Base-by-base conservation (phyloP, 2,888 invertebrate genomes). In the Aricia artaxerxes region DNA sequence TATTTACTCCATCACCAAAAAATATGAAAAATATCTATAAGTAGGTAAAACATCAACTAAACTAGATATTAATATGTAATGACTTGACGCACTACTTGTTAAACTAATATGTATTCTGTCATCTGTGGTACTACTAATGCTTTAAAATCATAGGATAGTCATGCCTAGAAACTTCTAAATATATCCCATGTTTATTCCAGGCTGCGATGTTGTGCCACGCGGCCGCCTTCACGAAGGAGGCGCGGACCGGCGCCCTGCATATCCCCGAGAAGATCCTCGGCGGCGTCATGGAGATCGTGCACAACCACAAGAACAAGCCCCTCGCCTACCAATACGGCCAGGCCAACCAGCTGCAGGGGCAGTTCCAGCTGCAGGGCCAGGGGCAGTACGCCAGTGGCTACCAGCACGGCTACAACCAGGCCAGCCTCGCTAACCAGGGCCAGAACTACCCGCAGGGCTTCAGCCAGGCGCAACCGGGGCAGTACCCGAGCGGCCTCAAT, bases 261-360 rank as follows among this genome's bases (percentile, higher is more conserved):
- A 91, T 93, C 40, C 92, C 94, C 0, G 94, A 94, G 83, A 94
- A 93, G 82, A 92, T 94, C 35, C 90, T 94, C 57, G 92, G 92
- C 1, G 91, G 92, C 0, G 92, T 94, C n/a, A 93, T 94, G 13
- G 93, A 93, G 81, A 91, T 92, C 9, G 91, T 93, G 1, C 91
- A 92, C 79, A 91, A 84, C 73, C 93, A 94, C 82, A 94, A 94
- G 83, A 91, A 90, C 83, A 94, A 93, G 78, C 92, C 91, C 24
- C 57, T 84, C 81, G 81, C 83, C 53, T 87, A 87, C 78, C 87
- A 87, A 75, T 87, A 87, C 72, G 75, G 82, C 1, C 84, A 82
- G 73, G 80, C 83, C 4, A 84, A 82, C 78, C 85, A 85, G 73
- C 84, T 85, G 79, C 84, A 86, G 80, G 80, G 83, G 78, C 83